phyloP scores from a whole-genome alignment of 2,113 vertebrate genomes.

The Oncorhynchus nerka region DNA sequence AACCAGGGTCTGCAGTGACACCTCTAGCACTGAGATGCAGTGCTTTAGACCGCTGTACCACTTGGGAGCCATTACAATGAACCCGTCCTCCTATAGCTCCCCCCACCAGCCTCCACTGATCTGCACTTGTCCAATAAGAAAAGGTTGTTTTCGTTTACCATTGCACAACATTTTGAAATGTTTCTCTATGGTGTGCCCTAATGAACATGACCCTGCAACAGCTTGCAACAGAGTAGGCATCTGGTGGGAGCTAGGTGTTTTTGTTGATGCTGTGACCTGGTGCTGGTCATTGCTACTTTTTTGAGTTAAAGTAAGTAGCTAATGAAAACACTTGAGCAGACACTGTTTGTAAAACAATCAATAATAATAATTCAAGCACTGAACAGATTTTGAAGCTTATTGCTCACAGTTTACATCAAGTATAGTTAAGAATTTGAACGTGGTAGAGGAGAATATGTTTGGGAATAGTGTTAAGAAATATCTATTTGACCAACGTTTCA shows the following conservation, averaged over 20 bases:
- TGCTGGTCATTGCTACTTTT: neutral
- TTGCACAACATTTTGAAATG: no score
- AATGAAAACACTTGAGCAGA: neutral
- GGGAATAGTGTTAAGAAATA: neutral
- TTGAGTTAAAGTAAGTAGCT: neutral
- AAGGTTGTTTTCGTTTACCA: no score
- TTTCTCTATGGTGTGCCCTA: no score
- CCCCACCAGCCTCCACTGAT: no score
- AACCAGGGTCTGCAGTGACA: no score
- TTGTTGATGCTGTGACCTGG: neutral
- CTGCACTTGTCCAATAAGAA: no score
- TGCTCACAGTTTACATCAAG: neutral
- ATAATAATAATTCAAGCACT: neutral
- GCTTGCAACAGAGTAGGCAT: neutral
- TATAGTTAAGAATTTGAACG: neutral
- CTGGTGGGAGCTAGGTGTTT: neutral
- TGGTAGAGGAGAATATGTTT: neutral
- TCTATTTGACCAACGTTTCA: no score
- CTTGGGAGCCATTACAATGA: no score
- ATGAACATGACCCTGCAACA: neutral
- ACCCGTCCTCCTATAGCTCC: no score
- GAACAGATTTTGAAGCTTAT: neutral
- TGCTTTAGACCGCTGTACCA: no score
- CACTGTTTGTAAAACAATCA: neutral
- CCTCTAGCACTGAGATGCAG: no score